Conservation (phyloP, 2,113 vertebrate species). For the Elephantulus edwardii region DNA sequence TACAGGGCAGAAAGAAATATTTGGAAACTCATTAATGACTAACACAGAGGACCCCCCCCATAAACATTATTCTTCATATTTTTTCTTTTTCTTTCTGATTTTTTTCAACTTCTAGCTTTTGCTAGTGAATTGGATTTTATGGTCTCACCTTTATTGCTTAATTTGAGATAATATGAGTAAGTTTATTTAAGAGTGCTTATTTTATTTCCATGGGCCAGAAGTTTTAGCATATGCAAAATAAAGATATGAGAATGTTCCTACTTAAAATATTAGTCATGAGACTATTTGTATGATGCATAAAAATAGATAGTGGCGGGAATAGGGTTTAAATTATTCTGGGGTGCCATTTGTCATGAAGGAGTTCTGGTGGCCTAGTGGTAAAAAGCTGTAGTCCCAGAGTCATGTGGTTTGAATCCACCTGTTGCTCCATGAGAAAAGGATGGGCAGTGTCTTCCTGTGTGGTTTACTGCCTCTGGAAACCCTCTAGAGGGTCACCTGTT, state of each 20-base stretch:
- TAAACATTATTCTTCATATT: background rate
- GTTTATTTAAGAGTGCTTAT: conserved; percentile 11
- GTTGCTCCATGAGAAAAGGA: too few relatives aligned
- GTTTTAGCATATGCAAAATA: conserved; percentile 2
- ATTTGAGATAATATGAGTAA: conserved; percentile 13
- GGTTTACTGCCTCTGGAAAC: too few relatives aligned
- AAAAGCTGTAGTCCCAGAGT: too few relatives aligned
- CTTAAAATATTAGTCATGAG: background rate
- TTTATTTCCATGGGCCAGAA: conserved; percentile 6
- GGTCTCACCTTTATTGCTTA: conserved; percentile 8
- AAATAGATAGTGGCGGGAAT: background rate
- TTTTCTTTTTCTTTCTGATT: background rate
- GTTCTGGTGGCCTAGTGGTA: too few relatives aligned
- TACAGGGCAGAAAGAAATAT: background rate
- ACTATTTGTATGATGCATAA: background rate
- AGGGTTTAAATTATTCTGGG: background rate
- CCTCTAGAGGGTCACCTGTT: too few relatives aligned
- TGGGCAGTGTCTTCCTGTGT: too few relatives aligned
- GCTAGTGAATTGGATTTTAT: conserved; percentile 25
- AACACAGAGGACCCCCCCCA: background rate
- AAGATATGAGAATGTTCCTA: conserved; percentile 9
- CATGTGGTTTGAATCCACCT: too few relatives aligned
- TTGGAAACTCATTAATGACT: background rate
- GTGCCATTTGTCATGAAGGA: too few relatives aligned
- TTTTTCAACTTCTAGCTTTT: conserved; percentile 40